Base-by-base conservation (phyloP, 2,113 vertebrate genomes). In the Bubalus kerabau region DNA sequence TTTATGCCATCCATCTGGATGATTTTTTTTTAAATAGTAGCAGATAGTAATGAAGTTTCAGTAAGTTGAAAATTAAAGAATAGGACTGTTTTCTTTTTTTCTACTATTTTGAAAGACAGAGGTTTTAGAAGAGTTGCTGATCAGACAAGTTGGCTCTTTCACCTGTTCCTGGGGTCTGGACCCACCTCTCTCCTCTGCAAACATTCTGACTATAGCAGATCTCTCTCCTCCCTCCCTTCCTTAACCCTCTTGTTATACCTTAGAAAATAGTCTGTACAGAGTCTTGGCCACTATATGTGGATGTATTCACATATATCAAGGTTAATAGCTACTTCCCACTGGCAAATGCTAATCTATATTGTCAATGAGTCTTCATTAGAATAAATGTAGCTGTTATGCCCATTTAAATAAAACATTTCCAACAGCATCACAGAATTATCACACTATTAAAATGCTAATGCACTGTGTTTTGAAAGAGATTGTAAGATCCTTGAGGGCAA, bases 401-500 rank as follows among this genome's bases (percentile, higher is more conserved):
- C 86, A 96, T 97, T 97, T 97, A 97, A 97, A 88, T 89, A 97
- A 95, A 92, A 46, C 62, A 87, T 95, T 95, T 97, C 89, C 76
- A 81, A 90, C 23, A 64, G 52, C 78, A 84, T 48, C 56, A 36
- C 76, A 95, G 96, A 95, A 87, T 98, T 95, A 97, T 85, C 56
- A 5, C 59, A 67, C 96, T 84, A 98, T 98, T 95, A 97, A 97
- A 97, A 98, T 98, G 98, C 78, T 97, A 98, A 98, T 97, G 62
- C 1, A 36, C 52, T 43, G 43, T 60, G 92, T 95, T 97, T 95
- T 76, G 83, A 91, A 56, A 96, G 88, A 82, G 94, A 98, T 24
- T 85, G 86, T 91, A 98, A 95, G 97, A 95, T 96, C 93, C 98
- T 97, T 97, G 98, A 98, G 95, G 98, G 97, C 71, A 98, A 91